A percentile compares a stretch with the other conserved stretches of the same genome.
Conservation (phyloP, 2,888 invertebrate species). For the Phalangium opilio region DNA sequence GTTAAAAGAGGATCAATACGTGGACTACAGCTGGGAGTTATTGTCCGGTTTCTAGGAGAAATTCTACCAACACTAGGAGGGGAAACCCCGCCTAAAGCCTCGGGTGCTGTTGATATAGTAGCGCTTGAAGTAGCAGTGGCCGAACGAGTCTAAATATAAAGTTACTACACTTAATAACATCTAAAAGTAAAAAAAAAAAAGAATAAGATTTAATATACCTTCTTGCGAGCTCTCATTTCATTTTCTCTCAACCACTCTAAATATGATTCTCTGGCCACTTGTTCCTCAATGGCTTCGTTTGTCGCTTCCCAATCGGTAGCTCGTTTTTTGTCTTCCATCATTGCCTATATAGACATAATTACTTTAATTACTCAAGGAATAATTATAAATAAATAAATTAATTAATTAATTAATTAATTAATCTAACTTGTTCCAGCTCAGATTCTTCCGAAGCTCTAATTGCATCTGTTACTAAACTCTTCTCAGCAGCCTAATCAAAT, state of each 20-base stretch:
- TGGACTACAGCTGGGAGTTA: slow-evolving; percentile 17
- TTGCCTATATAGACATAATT: slow-evolving; percentile 43
- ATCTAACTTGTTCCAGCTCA: slow-evolving; percentile 55
- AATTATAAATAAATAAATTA: too few species aligned
- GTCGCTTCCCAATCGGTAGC: slow-evolving; percentile 86
- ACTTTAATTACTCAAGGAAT: too few species aligned
- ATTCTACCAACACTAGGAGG: slow-evolving; percentile 12
- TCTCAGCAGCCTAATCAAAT: slow-evolving; percentile 47
- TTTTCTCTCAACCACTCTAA: slow-evolving; percentile 58
- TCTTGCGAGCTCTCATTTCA: slow-evolving; percentile 37
- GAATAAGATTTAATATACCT: slow-evolving; percentile 26
- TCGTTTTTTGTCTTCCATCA: slow-evolving; percentile 74
- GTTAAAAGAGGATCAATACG: slow-evolving; percentile 4
- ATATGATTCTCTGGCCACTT: slow-evolving; percentile 65
- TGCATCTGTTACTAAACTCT: slow-evolving; percentile 54
- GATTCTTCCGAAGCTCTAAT: slow-evolving; percentile 58
- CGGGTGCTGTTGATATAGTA: slow-evolving; percentile 12
- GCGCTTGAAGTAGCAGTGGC: slow-evolving; percentile 22
- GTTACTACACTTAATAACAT: too few species aligned
- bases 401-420: slow-evolving; percentile 11
- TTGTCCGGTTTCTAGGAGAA: slow-evolving; percentile 14
- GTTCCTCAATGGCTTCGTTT: slow-evolving; percentile 74
- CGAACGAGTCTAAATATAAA: slow-evolving; percentile 14
- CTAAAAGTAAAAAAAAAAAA: too few species aligned
- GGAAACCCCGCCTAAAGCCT: slow-evolving; percentile 11